These are phyloP conservation scores for Fregetta grallaria DNA, from an alignment of 2,113 vertebrate species.

Conservation along the genomic window DNA sequence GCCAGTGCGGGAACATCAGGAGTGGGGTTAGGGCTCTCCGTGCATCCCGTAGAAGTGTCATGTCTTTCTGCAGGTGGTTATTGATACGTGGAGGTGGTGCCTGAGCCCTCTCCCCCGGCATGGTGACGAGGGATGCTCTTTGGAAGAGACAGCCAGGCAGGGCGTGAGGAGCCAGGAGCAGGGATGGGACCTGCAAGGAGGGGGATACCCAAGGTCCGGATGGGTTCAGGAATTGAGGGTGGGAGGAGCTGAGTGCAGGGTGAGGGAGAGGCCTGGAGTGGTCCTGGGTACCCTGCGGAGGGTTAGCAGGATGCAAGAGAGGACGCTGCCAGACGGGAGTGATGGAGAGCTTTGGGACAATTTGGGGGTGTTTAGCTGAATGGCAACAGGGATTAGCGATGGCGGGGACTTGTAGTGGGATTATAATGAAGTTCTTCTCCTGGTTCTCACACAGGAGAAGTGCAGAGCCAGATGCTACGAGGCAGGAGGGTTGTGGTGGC, in stretches of 20 bases:
- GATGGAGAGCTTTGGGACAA: not conserved
- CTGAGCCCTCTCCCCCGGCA: not conserved
- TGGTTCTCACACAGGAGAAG: not conserved
- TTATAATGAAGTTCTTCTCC: not conserved
- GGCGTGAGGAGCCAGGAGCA: not conserved
- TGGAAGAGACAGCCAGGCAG: not conserved
- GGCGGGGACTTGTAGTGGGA: not conserved
- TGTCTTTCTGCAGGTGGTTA: not conserved
- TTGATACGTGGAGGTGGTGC: rapidly evolving
- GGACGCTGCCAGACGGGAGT: not conserved
- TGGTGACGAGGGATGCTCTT: rapidly evolving
- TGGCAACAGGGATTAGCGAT: not conserved
- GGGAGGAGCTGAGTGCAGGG: not conserved
- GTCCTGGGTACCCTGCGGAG: not conserved
- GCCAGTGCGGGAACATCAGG: not conserved
- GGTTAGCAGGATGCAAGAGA: too few relatives aligned
- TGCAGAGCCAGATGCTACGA: not conserved
- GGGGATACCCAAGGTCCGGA: not conserved
- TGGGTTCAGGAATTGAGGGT: not conserved
- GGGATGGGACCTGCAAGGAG: not conserved
- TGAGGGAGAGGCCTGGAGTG: not conserved
- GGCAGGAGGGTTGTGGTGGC: not conserved
- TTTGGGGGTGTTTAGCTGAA: not conserved
- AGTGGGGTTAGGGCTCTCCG: not conserved
- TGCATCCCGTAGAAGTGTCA: not conserved